phyloP scores from a whole-genome alignment of 2,113 vertebrate genomes.

The Numenius arquata region DNA sequence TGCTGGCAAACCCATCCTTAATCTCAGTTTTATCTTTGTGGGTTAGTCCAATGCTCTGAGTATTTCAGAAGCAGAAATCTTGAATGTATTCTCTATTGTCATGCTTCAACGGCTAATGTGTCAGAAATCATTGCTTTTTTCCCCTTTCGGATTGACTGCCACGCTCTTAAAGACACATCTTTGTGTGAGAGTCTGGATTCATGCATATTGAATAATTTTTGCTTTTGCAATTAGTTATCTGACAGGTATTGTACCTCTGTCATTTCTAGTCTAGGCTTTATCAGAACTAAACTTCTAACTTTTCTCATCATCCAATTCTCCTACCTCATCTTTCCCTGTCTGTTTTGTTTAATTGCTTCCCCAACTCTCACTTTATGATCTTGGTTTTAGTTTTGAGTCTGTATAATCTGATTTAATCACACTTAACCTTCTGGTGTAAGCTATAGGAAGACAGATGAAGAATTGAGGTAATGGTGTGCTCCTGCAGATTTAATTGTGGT shows the following conservation, averaged over 20 bases:
- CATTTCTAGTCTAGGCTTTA: neutral
- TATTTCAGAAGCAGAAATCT: neutral
- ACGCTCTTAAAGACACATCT: neutral
- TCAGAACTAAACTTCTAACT: neutral
- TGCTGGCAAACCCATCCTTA: neutral
- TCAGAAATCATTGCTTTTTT: neutral
- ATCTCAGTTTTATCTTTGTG: neutral
- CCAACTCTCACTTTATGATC: neutral
- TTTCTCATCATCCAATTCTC: neutral
- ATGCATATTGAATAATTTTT: neutral
- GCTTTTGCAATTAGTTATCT: neutral
- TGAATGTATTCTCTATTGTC: accelerated
- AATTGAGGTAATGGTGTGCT: neutral
- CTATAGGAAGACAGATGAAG: neutral
- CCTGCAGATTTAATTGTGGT: neutral
- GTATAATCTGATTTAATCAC: neutral
- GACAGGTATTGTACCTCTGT: neutral
- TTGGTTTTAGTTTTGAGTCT: neutral
- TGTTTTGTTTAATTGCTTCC: neutral
- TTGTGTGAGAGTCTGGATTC: neutral
- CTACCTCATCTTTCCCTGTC: neutral
- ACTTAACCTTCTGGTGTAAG: neutral
- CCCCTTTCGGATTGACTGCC: neutral
- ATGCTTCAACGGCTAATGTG: neutral
- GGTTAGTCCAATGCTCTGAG: neutral